phyloP scores from a whole-genome alignment of 2,113 vertebrate species.

The Forbesichthys papilliferus region DNA sequence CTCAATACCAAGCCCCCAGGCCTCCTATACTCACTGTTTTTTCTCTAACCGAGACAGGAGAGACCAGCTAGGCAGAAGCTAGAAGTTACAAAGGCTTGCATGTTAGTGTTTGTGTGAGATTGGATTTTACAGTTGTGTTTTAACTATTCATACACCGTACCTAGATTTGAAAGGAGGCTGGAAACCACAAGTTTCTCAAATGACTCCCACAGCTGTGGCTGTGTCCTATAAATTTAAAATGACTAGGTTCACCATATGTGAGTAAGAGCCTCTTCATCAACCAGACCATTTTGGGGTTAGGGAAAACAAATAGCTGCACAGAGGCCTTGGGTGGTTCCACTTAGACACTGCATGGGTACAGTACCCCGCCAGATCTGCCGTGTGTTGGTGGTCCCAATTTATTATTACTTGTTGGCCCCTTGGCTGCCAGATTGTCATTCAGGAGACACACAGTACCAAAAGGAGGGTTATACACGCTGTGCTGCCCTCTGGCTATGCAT shows the following conservation, averaged over 20 bases:
- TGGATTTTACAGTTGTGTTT: slow-evolving; percentile 56
- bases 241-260: slow-evolving; percentile 53
- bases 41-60: slow-evolving; percentile 19
- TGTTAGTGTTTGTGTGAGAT: slow-evolving; percentile 55
- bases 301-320: slow-evolving; percentile 50
- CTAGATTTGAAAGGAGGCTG: slow-evolving; percentile 40
- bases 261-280: slow-evolving; percentile 54
- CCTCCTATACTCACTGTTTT: slow-evolving; percentile 38
- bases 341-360: slow-evolving; percentile 7
- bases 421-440: slow-evolving; percentile 61
- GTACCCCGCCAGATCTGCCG: slow-evolving; percentile 45
- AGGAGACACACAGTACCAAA: slow-evolving; percentile 55
- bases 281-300: slow-evolving; percentile 59
- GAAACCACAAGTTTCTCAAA: slow-evolving; percentile 43
- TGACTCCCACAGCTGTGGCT: slow-evolving; percentile 54
- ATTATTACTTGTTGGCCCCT: slow-evolving; percentile 5
- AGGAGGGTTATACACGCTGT: slow-evolving; percentile 38
- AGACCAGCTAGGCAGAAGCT: slow-evolving; percentile 12
- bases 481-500: slow-evolving; percentile 35
- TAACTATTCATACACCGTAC: slow-evolving; percentile 62
- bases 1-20: slow-evolving; percentile 39
- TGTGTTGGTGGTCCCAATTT: slow-evolving; percentile 11
- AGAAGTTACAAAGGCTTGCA: slow-evolving; percentile 29
- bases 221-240: slow-evolving; percentile 73
- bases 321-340: slow-evolving; percentile 46